Evolutionary conservation across 1,140 invertebrate genomes (phyloP), one percentile per base, ranked within the genome.

Genomic region (Lepidotrigona ventralis): DNA sequence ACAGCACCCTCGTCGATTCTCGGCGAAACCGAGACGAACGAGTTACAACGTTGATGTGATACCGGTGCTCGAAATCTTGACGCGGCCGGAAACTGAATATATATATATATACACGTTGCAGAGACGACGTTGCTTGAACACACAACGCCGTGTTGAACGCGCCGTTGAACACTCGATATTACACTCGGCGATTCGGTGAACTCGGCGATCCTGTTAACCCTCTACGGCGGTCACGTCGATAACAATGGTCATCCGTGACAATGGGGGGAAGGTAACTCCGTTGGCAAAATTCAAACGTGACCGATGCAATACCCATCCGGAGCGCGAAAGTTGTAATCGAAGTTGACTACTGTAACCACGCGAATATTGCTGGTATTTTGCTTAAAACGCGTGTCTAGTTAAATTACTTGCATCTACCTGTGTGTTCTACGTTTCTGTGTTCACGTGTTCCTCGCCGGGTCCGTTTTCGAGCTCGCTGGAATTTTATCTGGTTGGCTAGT

Each of bases 221-320:
- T 66, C 39, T 21, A 64, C 60, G 39, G n/a, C 51, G 74, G 74
- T 77, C 75, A 77, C 75, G 51, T 78, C 76, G 76, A 68, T 78
- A 53, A 78, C 76, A 68, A 78, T 68, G 53, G 76, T 68, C 26
- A 68, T 54, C 76, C 29, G 46, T 23, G 63, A 78, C 64, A 68
- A 78, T 78, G 33, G 76, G 33, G 76, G 39, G 6, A 46, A 46
- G 39, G 6, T 54, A 68, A 68, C 51, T 53, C 26, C 51, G 75
- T 69, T 54, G 68, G 63, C 51, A 78, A 78, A 78, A 78, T 68
- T 21, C 21, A 68, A 66, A 68, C 63, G 76, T 51, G 26, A 51
- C 23, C 60, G n/a, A n/a, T 26, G 23, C 39, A 68, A 51, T 68
- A 33, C 46, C 15, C 29, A 53, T 53, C 33, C 6, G 39, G 6